These are phyloP conservation scores for Zhengitettix transpicula DNA, from an alignment of 2,888 invertebrate species.

Conservation along the genomic window DNA sequence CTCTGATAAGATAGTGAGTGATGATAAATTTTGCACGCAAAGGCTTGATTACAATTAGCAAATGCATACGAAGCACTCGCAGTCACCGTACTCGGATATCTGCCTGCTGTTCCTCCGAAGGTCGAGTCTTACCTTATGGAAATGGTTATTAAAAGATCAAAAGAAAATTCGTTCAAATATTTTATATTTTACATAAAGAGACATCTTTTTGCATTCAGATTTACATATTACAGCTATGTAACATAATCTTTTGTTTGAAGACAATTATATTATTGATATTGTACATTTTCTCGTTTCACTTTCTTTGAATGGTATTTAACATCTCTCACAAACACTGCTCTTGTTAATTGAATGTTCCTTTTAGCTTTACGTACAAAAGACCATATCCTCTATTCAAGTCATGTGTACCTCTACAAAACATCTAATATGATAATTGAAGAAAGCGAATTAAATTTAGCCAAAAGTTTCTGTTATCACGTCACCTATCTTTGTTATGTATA, in stretches of 20 bases:
- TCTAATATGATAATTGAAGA: not conserved
- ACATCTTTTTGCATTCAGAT: not conserved
- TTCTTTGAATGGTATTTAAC: not conserved
- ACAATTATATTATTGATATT: not conserved
- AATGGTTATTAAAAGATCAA: too few species aligned
- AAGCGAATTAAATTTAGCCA: not conserved
- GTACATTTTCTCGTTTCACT: too few species aligned
- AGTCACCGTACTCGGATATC: too few species aligned
- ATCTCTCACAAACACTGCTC: not conserved
- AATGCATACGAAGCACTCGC: too few species aligned
- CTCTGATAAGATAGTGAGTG: too few species aligned
- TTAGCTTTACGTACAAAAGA: not conserved
- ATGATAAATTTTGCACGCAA: too few species aligned
- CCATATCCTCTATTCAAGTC: not conserved
- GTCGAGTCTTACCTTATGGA: too few species aligned
- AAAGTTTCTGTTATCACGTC: not conserved
- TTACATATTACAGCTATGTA: not conserved
- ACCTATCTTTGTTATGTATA: not conserved
- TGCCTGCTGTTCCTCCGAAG: too few species aligned
- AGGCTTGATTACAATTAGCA: too few species aligned
- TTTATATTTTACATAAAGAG: not conserved
- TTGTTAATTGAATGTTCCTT: not conserved
- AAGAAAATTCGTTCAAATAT: not conserved
- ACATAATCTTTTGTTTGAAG: not conserved
- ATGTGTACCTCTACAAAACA: not conserved